These are phyloP conservation scores for Benitochromis conjunctus DNA, from an alignment of 2,113 vertebrate species.

Conservation along the genomic window DNA sequence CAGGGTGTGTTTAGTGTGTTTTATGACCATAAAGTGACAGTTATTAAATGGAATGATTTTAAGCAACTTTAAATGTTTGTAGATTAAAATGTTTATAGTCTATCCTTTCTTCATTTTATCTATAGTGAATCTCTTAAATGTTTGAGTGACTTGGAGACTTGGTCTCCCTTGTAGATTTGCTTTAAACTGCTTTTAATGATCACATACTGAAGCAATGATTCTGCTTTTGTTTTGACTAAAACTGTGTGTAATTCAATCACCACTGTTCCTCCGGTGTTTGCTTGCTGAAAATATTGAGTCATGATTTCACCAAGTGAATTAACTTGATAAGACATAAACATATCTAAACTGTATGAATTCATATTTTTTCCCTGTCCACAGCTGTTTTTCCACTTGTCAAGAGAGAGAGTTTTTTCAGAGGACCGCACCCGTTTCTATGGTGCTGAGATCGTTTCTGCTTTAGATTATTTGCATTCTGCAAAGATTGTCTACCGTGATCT, in stretches of 20 bases:
- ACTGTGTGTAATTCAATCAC: background rate
- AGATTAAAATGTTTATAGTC: background rate
- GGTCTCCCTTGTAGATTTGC: background rate
- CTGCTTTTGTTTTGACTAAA: background rate
- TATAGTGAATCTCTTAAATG: background rate
- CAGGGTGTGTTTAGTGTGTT: background rate
- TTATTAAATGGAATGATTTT: background rate
- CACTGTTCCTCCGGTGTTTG: background rate
- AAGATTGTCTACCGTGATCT: slow-evolving; percentile 97
- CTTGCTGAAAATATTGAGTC: background rate
- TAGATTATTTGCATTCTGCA: slow-evolving; percentile 95
- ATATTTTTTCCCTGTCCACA: background rate
- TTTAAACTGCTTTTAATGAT: background rate
- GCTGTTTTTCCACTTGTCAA: slow-evolving; percentile 99
- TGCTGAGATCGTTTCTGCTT: slow-evolving; percentile 92
- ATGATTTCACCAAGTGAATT: background rate
- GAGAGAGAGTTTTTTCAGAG: slow-evolving; percentile 96
- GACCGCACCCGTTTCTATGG: slow-evolving; percentile 97
- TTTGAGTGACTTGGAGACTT: background rate
- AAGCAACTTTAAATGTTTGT: rapidly evolving
- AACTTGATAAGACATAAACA: background rate
- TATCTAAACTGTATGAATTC: background rate
- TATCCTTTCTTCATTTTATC: no score
- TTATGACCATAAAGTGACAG: background rate
- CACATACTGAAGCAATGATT: background rate